Conservation (phyloP, 2,888 invertebrate genomes). For the Dorcus parallelipipedus region DNA sequence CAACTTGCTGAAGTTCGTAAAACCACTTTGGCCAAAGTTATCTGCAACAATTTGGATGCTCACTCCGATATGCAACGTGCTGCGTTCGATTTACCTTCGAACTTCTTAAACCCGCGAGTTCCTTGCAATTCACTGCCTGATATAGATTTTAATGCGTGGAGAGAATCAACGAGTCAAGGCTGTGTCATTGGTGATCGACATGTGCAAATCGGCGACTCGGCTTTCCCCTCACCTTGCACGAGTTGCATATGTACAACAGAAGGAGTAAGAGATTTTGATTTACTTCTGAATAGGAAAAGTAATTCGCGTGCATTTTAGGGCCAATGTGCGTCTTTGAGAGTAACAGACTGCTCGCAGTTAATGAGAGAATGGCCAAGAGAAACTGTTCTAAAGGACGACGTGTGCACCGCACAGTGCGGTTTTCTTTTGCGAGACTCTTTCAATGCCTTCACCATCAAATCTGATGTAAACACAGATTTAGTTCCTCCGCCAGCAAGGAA, state of each 20-base stretch:
- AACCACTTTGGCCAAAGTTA: constrained; percentile 75
- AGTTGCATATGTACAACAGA: constrained; percentile 83
- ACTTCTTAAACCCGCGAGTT: constrained; percentile 86
- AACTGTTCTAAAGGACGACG: constrained; percentile 78
- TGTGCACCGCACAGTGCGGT: constrained; percentile 88
- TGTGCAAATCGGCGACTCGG: constrained; percentile 76
- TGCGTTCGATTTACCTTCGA: constrained; percentile 86
- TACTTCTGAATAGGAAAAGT: neutral
- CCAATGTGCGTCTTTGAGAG: constrained; percentile 82
- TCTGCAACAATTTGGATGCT: constrained; percentile 88
- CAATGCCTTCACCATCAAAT: constrained; percentile 31
- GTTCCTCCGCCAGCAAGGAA: constrained; percentile 41
- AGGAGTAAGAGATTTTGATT: constrained; percentile 62
- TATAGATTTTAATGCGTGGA: constrained; percentile 80
- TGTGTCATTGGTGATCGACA: constrained; percentile 79
- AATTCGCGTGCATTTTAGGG: constrained; percentile 56
- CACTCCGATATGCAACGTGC: constrained; percentile 84
- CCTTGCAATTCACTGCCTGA: constrained; percentile 78
- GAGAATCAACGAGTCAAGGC: constrained; percentile 71
- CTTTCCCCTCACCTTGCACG: constrained; percentile 87
- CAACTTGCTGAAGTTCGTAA: constrained; percentile 88
- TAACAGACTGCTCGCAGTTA: constrained; percentile 82
- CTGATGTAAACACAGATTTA: constrained; percentile 35
- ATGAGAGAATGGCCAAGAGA: constrained; percentile 80
- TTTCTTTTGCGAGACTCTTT: constrained; percentile 56